These are phyloP conservation scores for Augochlora pura DNA, from an alignment of 1,140 invertebrate genomes.

Conservation along the genomic window DNA sequence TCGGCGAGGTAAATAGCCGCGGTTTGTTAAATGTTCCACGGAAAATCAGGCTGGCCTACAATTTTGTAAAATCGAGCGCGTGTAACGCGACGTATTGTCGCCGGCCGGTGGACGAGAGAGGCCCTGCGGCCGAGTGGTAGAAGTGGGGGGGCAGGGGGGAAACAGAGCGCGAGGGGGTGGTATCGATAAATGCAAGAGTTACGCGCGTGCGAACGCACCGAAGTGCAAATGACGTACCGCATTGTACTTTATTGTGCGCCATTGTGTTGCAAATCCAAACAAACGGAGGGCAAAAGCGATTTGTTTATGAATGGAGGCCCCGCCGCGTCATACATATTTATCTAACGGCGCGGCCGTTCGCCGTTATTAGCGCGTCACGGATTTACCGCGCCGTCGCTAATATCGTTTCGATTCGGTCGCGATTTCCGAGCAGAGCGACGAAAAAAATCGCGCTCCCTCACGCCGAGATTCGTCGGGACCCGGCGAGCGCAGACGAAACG, in stretches of 20 bases:
- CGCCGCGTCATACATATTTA: constrained; percentile 56
- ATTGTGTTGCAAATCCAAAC: constrained; percentile 56
- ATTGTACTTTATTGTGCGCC: constrained; percentile 47
- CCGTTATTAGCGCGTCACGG: constrained; percentile 39
- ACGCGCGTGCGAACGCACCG: constrained; percentile 15
- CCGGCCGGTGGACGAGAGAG: no score
- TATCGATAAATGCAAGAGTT: constrained; percentile 38
- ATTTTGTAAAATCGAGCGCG: constrained; percentile 21
- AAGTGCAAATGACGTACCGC: constrained; percentile 43
- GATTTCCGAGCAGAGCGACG: constrained; percentile 20
- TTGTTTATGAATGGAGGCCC: constrained; percentile 61
- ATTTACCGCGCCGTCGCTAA: constrained; percentile 36
- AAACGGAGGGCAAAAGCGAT: constrained; percentile 43
- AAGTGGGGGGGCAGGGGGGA: no score
- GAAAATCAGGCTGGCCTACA: constrained; percentile 22
- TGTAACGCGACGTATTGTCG: constrained; percentile 14
- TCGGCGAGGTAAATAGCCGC: constrained; percentile 21
- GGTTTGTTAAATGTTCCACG: constrained; percentile 28
- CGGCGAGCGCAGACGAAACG: no score
- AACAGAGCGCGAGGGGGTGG: not conserved
- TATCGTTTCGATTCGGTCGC: constrained; percentile 7
- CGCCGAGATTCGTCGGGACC: not conserved
- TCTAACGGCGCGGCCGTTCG: constrained; percentile 4
- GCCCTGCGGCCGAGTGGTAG: no score
- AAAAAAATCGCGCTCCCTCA: not conserved